Evolutionary conservation across 2,797 vertebrate genomes (phyloP).

Genomic region (Clarias pachynema): DNA sequence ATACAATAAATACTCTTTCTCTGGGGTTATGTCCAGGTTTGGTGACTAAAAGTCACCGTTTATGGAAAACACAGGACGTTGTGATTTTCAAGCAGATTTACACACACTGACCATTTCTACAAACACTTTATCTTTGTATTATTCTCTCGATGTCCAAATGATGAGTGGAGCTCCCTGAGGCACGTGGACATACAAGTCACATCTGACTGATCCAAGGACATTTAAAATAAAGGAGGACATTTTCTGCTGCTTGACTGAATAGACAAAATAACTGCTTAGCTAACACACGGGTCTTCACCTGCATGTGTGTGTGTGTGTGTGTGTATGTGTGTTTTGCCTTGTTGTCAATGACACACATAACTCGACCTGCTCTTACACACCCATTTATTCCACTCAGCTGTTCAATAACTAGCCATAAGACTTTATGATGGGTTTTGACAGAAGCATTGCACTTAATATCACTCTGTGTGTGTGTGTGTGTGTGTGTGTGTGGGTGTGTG

Average conservation of each 20-base stretch:
- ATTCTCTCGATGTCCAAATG: neutral
- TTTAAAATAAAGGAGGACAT: neutral
- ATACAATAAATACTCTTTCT: neutral
- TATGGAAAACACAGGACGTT: no score
- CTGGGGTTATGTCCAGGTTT: neutral
- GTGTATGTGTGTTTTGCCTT: slow-evolving; percentile 30
- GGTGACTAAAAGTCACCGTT: neutral
- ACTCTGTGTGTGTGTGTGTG: slow-evolving; percentile 12
- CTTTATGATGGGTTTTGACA: slow-evolving; percentile 56
- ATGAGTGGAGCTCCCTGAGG: neutral
- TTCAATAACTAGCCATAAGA: slow-evolving; percentile 50
- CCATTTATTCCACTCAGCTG: slow-evolving; percentile 72
- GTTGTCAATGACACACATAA: slow-evolving; percentile 56
- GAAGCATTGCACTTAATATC: slow-evolving; percentile 27
- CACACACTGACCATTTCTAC: neutral
- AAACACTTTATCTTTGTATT: neutral
- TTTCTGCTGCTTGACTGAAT: neutral
- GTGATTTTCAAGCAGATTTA: neutral
- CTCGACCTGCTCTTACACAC: slow-evolving; percentile 67
- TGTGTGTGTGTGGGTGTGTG: slow-evolving; percentile 13
- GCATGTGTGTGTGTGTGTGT: slow-evolving; percentile 16
- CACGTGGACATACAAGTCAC: neutral
- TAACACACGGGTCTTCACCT: neutral
- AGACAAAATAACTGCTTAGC: slow-evolving; percentile 48
- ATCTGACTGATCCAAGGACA: neutral